A percentile compares a stretch with the other conserved stretches of the same genome.
These are phyloP conservation scores for Hippocampus barbouri DNA, from an alignment of 2,113 vertebrate genomes.

Conservation along the genomic window DNA sequence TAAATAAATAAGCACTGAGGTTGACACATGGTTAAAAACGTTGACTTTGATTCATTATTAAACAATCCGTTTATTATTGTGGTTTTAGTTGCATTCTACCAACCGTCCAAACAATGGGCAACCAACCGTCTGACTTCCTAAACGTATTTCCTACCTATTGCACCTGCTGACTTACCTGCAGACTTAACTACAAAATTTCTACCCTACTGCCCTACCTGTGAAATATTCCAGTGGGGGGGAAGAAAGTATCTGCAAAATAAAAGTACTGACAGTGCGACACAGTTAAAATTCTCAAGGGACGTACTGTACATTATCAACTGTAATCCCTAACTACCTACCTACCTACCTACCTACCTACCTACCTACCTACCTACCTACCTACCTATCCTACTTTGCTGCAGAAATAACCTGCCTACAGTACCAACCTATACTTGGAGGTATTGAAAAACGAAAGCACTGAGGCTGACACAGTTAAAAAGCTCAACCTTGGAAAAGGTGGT, in stretches of 20 bases:
- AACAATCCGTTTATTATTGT: background rate
- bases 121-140: no score
- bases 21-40: background rate
- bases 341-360: background rate
- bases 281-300: no score
- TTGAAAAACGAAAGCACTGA: background rate
- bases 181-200: background rate
- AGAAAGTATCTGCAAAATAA: background rate
- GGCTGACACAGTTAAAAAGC: background rate
- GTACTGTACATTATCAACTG: background rate
- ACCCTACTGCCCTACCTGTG: background rate
- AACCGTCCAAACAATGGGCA: background rate
- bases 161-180: background rate
- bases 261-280: background rate
- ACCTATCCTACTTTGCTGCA: background rate
- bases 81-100: background rate
- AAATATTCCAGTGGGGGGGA: background rate
- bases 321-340: background rate
- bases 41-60: background rate
- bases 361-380: background rate
- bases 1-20: background rate
- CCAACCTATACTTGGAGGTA: background rate
- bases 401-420: background rate
- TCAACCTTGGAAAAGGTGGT: background rate
- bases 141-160: background rate